Evolutionary conservation across 2,113 vertebrate species (phyloP).

Genomic region (Cyprinodon variegatus): DNA sequence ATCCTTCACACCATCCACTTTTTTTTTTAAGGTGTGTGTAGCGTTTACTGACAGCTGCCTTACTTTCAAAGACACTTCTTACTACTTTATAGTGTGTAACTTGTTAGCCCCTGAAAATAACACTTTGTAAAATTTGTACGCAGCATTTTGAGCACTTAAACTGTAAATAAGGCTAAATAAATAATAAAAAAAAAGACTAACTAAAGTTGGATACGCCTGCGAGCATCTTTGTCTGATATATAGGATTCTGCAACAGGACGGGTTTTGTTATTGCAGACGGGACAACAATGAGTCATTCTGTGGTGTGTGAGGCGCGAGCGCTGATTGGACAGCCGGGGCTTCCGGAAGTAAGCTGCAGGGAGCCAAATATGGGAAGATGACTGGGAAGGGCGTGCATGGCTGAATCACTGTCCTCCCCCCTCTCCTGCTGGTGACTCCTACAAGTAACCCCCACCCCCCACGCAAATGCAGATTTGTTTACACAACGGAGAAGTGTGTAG

Average conservation of each 20-base stretch:
- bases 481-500: not conserved
- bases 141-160: conserved; percentile 76
- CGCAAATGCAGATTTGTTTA: not conserved
- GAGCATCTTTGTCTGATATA: not conserved
- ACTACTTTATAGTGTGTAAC: conserved; percentile 63
- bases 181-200: not conserved
- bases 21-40: conserved; percentile 49
- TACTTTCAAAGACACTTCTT: conserved; percentile 72
- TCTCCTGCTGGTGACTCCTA: conserved; percentile 6
- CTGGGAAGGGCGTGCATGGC: conserved; percentile 4
- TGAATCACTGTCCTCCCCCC: not conserved
- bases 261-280: conserved; percentile 49
- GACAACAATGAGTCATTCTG: conserved; percentile 62
- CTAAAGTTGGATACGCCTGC: not conserved
- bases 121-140: conserved; percentile 77
- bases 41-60: conserved; percentile 72
- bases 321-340: conserved; percentile 59
- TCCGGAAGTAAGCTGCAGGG: conserved; percentile 63
- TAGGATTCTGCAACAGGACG: not conserved
- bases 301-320: conserved; percentile 9
- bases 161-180: conserved; percentile 73
- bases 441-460: conserved; percentile 30
- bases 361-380: conserved; percentile 70
- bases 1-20: conserved; percentile 49
- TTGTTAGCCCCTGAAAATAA: conserved; percentile 65